Conservation (phyloP, 2,888 invertebrate species). For the Callyntrura sp. region DNA sequence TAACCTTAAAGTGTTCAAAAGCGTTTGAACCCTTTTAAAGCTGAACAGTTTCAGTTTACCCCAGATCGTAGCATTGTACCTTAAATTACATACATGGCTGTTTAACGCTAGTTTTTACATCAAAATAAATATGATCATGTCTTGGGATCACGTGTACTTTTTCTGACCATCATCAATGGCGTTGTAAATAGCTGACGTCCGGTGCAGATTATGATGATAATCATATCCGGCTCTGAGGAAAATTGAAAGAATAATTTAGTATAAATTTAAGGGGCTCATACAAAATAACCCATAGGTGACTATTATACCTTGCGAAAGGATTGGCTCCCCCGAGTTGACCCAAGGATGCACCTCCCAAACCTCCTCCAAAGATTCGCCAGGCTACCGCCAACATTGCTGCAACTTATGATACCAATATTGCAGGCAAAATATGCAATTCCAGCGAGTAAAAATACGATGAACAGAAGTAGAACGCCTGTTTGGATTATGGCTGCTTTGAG, state of each 20-base stretch:
- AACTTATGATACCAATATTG: conserved; percentile 75
- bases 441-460: conserved; percentile 70
- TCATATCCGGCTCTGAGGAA: conserved; percentile 62
- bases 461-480: conserved; percentile 44
- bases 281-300: background rate
- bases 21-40: background rate
- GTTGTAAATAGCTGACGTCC: conserved; percentile 72
- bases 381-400: conserved; percentile 60
- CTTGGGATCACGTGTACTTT: conserved; percentile 61
- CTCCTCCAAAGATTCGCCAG: conserved; percentile 49
- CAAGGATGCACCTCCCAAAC: conserved; percentile 31
- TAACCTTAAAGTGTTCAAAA: too few relatives aligned
- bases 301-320: conserved; percentile 48
- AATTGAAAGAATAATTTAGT: background rate
- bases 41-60: background rate
- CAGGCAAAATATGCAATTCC: conserved; percentile 79
- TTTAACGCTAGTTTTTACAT: background rate
- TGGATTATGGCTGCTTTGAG: conserved; percentile 60
- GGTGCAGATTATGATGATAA: conserved; percentile 54
- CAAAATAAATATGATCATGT: background rate
- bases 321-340: conserved; percentile 10
- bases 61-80: background rate
- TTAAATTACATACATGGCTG: background rate
- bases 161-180: conserved; percentile 75
- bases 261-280: background rate